Evolutionary conservation across 2,797 vertebrate genomes (phyloP).

Genomic region (Danio kyathit): DNA sequence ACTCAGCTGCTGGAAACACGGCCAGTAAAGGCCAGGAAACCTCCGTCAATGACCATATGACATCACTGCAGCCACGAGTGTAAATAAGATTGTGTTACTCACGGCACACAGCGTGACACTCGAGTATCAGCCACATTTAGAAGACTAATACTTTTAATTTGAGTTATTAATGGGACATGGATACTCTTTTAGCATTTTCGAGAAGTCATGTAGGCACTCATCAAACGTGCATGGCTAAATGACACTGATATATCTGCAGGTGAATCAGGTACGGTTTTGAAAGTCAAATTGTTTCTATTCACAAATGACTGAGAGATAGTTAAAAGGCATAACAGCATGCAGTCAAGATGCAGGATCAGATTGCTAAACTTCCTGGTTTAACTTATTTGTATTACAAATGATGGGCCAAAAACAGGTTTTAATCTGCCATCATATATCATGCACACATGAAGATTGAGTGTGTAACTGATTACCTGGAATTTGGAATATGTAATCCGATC

Average conservation of each 20-base stretch:
- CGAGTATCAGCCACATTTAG: constrained; percentile 9
- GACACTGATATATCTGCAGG: not conserved
- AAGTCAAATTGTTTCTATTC: constrained; percentile 6
- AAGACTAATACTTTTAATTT: constrained; percentile 18
- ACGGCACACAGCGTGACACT: constrained; percentile 21
- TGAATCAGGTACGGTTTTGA: not conserved
- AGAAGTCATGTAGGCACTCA: not conserved
- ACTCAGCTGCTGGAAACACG: constrained; percentile 36
- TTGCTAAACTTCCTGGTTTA: not conserved
- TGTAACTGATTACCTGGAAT: too few species aligned
- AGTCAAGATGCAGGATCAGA: too few species aligned
- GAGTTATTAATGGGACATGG: not conserved
- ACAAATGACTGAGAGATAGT: not conserved
- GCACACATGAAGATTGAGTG: not conserved
- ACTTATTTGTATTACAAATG: not conserved
- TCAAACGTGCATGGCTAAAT: not conserved
- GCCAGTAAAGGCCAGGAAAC: constrained; percentile 60
- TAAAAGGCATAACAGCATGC: not conserved
- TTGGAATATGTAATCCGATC: too few species aligned
- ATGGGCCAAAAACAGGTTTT: not conserved
- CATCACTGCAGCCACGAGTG: constrained; percentile 55
- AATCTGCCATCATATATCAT: not conserved
- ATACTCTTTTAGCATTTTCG: not conserved
- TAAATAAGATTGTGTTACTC: constrained; percentile 44
- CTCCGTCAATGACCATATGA: constrained; percentile 54